These are phyloP conservation scores for Babylonia areolata DNA, from an alignment of 1,140 invertebrate species.

Conservation along the genomic window DNA sequence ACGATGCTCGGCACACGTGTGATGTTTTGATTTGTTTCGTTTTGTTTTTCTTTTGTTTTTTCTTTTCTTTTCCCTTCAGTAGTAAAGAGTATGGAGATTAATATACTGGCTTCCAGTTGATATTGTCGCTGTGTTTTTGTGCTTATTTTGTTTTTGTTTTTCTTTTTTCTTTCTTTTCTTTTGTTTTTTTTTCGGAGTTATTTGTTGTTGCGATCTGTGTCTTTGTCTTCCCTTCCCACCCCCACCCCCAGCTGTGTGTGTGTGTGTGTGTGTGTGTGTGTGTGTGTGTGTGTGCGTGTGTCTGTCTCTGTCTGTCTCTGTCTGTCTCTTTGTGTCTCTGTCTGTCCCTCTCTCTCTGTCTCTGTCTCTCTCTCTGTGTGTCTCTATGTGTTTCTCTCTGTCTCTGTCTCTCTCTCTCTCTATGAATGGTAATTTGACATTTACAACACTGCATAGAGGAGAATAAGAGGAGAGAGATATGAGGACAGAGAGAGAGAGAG, in stretches of 20 bases:
- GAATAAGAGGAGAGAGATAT: too few relatives aligned
- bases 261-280: background rate
- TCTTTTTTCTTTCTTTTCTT: background rate
- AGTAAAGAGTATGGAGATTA: too few relatives aligned
- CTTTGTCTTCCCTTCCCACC: background rate
- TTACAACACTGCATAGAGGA: too few relatives aligned
- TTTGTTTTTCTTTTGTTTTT: background rate
- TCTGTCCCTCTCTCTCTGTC: background rate
- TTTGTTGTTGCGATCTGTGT: background rate
- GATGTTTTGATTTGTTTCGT: too few relatives aligned
- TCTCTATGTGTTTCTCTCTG: conserved; percentile 8
- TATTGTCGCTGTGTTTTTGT: background rate
- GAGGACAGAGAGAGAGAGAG: too few relatives aligned
- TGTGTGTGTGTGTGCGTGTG: background rate
- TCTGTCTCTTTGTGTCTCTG: background rate
- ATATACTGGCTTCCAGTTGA: too few relatives aligned
- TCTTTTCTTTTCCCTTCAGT: background rate
- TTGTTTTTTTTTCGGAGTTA: too few relatives aligned
- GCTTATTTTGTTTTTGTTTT: background rate
- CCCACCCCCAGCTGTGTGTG: background rate
- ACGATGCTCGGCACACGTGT: too few relatives aligned
- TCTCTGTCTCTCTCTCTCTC: conserved; percentile 27
- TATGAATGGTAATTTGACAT: background rate
- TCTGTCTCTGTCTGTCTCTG: conserved; percentile 15
- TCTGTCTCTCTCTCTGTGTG: background rate